Conservation (phyloP, 2,797 vertebrate species). For the Platalea minor region DNA sequence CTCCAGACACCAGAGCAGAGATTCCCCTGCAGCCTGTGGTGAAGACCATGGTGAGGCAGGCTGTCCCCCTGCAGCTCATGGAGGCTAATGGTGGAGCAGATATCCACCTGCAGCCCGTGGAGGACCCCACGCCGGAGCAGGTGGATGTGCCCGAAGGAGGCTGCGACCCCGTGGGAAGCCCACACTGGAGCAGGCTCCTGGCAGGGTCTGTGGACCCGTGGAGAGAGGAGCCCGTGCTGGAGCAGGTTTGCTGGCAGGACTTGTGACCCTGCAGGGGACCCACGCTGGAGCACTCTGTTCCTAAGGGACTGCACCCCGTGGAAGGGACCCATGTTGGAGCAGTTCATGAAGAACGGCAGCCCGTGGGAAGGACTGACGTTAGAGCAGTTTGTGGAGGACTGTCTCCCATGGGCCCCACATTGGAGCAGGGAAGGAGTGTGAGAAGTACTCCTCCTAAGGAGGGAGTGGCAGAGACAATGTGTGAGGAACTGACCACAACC, state of each 20-base stretch:
- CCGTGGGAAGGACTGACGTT: not conserved
- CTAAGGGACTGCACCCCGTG: not conserved
- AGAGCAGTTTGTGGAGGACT: not conserved
- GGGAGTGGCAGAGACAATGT: not conserved
- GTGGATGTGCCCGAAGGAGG: not conserved
- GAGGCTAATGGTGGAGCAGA: not conserved
- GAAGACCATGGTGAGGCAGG: not conserved
- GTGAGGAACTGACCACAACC: not conserved
- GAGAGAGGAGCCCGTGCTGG: not conserved
- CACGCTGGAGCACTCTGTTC: not conserved
- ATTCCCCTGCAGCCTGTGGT: not conserved
- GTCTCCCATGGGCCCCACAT: accelerated
- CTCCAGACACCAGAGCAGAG: not conserved
- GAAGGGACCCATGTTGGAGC: not conserved
- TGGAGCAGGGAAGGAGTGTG: not conserved
- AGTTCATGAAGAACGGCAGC: not conserved
- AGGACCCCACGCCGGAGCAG: not conserved
- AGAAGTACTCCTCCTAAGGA: not conserved
- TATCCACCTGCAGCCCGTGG: not conserved
- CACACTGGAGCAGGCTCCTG: not conserved
- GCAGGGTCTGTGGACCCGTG: not conserved
- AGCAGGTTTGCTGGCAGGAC: not conserved
- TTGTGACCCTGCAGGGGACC: not conserved
- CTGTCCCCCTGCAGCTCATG: not conserved
- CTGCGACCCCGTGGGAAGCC: not conserved